A percentile compares a stretch with the other conserved stretches of the same genome.
Evolutionary conservation across 2,888 invertebrate genomes (phyloP).

Genomic region (Nemurella pictetii): DNA sequence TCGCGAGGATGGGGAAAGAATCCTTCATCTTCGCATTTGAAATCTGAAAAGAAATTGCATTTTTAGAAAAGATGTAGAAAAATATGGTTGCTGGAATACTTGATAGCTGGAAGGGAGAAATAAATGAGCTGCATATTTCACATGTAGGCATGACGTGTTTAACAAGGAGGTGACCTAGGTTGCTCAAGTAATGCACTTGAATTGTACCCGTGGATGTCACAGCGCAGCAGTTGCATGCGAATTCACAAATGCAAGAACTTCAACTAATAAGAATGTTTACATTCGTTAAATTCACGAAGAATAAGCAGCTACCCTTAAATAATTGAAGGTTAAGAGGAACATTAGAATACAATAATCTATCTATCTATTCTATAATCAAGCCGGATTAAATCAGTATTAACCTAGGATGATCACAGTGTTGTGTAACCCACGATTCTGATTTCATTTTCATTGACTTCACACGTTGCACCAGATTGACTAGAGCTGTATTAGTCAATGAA

Average conservation of each 20-base stretch:
- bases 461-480: neutral
- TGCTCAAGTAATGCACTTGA: too few relatives aligned
- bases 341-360: too few relatives aligned
- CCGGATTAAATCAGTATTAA: too few relatives aligned
- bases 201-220: too few relatives aligned
- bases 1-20: conserved; percentile 90
- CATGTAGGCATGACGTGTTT: neutral
- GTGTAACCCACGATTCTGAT: conserved; percentile 21
- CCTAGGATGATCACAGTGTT: conserved; percentile 20
- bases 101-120: neutral
- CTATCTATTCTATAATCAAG: too few relatives aligned
- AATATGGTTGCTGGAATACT: neutral
- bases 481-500: neutral
- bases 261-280: too few relatives aligned
- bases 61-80: neutral
- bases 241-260: too few relatives aligned
- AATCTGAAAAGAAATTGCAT: conserved; percentile 60
- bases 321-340: too few relatives aligned
- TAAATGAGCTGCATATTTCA: neutral
- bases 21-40: conserved; percentile 90
- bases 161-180: neutral
- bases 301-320: too few relatives aligned
- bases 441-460: neutral
- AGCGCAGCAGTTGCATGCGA: too few relatives aligned
- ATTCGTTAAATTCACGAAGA: too few relatives aligned